phyloP scores from a whole-genome alignment of 1,140 invertebrate species.

The Magallana gigas region DNA sequence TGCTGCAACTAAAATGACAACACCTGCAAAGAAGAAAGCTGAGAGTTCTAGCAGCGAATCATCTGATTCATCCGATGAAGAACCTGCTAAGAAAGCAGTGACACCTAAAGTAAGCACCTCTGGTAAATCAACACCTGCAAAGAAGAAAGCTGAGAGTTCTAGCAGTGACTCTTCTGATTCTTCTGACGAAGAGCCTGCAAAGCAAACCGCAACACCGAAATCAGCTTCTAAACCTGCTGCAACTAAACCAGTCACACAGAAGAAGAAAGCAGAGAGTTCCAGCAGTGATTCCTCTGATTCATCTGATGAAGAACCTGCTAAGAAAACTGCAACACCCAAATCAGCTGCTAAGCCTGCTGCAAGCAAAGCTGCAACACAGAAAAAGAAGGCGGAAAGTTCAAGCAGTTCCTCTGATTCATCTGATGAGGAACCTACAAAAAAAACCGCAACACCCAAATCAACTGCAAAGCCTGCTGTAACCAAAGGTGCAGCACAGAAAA shows the following conservation, averaged over 20 bases:
- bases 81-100: constrained; percentile 39
- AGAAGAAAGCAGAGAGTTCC: constrained; percentile 37
- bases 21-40: constrained; percentile 39
- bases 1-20: not conserved
- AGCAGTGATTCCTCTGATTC: constrained; percentile 47
- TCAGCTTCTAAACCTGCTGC: not conserved
- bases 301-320: constrained; percentile 20
- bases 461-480: constrained; percentile 22
- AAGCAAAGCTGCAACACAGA: not conserved
- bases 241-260: constrained; percentile 29
- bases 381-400: constrained; percentile 3
- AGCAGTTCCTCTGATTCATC: constrained; percentile 44
- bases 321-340: constrained; percentile 39
- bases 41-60: constrained; percentile 52
- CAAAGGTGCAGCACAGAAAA: constrained; percentile 40
- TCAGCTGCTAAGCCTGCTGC: not conserved
- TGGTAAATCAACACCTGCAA: constrained; percentile 27
- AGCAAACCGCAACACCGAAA: constrained; percentile 21
- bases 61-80: constrained; percentile 53
- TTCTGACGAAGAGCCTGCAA: constrained; percentile 28
- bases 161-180: constrained; percentile 52
- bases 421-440: constrained; percentile 16
- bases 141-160: constrained; percentile 35
- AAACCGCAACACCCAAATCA: not conserved
- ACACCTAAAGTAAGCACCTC: not conserved